Conservation (phyloP, 1,140 invertebrate species). For the Brachionus calyciflorus region DNA sequence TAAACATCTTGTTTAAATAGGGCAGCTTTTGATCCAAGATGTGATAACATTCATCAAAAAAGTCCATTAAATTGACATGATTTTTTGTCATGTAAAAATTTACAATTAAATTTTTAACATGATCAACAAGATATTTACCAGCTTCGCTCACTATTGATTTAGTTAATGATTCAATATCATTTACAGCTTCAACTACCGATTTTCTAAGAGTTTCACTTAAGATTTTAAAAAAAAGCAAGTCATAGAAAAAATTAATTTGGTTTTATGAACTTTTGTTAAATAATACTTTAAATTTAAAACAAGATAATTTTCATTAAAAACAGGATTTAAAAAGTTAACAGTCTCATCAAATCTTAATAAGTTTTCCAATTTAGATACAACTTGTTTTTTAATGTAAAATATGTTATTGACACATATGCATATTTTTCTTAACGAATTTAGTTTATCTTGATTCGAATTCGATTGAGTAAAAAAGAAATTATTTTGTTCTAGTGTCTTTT, state of each 20-base stretch:
- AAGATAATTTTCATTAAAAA: neutral
- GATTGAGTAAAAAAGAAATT: constrained; percentile 4
- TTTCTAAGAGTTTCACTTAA: neutral
- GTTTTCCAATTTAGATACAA: neutral
- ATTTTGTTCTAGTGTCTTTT: neutral
- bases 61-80: neutral
- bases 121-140: neutral
- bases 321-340: neutral
- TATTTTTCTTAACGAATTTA: constrained; percentile 7
- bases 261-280: neutral
- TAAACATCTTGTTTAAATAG: neutral
- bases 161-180: neutral
- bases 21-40: neutral
- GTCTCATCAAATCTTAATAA: neutral
- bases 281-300: neutral
- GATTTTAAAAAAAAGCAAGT: neutral
- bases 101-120: neutral
- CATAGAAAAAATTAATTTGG: neutral
- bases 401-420: constrained; percentile 17
- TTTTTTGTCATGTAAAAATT: neutral
- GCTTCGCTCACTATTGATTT: neutral
- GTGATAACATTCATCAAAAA: constrained; percentile 28
- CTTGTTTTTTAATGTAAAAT: constrained; percentile 5
- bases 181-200: neutral
- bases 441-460: neutral